Percentiles rank a stretch among this genome's conserved stretches.
Evolutionary conservation across 2,113 vertebrate genomes (phyloP).

Genomic region (Delphinapterus leucas): DNA sequence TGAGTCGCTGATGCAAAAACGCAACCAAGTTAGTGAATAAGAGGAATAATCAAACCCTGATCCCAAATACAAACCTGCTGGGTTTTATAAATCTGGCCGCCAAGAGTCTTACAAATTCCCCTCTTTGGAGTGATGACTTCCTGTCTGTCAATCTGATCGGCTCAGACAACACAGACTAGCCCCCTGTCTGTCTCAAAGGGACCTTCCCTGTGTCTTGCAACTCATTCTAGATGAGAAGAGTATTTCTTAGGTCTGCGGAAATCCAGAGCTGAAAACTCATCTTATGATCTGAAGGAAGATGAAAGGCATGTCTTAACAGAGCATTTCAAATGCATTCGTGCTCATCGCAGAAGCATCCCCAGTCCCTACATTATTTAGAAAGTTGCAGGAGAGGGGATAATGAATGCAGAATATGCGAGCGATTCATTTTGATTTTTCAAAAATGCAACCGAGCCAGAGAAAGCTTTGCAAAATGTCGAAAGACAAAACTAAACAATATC

Average conservation of each 20-base stretch:
- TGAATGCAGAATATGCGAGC: background rate
- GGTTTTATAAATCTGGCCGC: background rate
- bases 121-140: background rate
- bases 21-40: too few relatives aligned
- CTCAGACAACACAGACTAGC: background rate
- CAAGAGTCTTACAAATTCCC: background rate
- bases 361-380: background rate
- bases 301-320: slow-evolving; percentile 52
- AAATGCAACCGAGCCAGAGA: background rate
- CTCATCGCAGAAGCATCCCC: background rate
- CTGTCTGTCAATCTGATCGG: background rate
- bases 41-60: too few relatives aligned
- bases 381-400: background rate
- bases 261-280: background rate
- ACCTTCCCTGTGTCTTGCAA: background rate
- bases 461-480: background rate
- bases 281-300: background rate
- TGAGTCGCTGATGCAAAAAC: background rate
- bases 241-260: background rate
- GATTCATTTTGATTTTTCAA: background rate
- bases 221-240: background rate
- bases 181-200: background rate
- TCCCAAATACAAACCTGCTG: background rate
- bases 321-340: background rate
- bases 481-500: slow-evolving; percentile 24